Evolutionary conservation across 23 tunicate species (phyloP).

Genomic region (Diplosoma virens): DNA sequence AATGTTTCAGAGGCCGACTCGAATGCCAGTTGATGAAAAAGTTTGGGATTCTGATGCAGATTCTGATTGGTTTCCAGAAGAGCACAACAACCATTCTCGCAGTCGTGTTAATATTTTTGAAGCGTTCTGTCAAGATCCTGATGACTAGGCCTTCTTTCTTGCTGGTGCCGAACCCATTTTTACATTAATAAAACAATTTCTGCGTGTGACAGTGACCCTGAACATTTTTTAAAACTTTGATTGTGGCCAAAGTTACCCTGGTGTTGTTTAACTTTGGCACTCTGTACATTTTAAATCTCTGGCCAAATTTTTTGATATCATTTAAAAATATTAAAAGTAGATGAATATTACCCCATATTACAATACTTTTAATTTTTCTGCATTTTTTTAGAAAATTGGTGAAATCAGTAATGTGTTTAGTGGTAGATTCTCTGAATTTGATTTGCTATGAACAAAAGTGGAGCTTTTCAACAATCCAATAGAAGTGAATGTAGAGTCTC

Average conservation of each 20-base stretch:
- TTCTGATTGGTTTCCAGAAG: slow-evolving; percentile 18
- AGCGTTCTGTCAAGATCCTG: not conserved
- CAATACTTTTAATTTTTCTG: too few relatives aligned
- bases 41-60: slow-evolving; percentile 6
- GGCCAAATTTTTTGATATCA: not conserved
- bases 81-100: not conserved
- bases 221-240: not conserved
- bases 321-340: not conserved
- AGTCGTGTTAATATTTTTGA: not conserved
- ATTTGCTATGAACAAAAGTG: too few relatives aligned
- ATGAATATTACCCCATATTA: slow-evolving; percentile 1
- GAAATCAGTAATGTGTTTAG: too few relatives aligned
- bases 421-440: too few relatives aligned
- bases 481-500: too few relatives aligned
- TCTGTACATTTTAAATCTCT: too few relatives aligned
- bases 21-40: not conserved
- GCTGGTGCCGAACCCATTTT: too few relatives aligned
- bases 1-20: not conserved
- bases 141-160: too few relatives aligned
- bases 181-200: not conserved
- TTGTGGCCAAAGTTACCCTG: not conserved
- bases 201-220: not conserved
- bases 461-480: too few relatives aligned
- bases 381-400: too few relatives aligned
- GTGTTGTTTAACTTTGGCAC: slow-evolving; percentile 9